Conservation (phyloP, 1,140 invertebrate species). For the Mya arenaria region DNA sequence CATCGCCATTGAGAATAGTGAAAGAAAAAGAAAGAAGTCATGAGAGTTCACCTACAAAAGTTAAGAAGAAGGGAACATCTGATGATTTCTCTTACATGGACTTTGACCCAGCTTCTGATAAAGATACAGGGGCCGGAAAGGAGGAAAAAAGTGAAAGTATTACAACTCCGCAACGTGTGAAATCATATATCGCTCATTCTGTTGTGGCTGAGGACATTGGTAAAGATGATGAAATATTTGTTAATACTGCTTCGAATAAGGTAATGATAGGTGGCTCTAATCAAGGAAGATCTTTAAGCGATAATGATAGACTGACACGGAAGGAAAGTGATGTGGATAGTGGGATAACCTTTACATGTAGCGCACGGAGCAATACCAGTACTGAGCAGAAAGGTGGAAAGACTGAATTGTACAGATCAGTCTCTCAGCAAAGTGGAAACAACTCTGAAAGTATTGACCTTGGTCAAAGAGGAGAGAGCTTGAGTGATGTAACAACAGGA, state of each 20-base stretch:
- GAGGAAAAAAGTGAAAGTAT: not conserved
- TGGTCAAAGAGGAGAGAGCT: not conserved
- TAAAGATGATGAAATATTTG: slow-evolving; percentile 1
- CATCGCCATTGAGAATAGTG: not conserved
- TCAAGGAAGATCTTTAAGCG: not conserved
- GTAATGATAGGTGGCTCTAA: not conserved
- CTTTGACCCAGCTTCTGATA: slow-evolving; percentile 14
- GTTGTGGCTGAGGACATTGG: not conserved
- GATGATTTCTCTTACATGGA: slow-evolving; percentile 53
- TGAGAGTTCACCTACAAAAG: not conserved
- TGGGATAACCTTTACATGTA: no score
- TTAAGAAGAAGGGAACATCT: not conserved
- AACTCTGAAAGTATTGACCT: not conserved
- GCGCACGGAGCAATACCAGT: not conserved
- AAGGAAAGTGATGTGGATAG: no score
- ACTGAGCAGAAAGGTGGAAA: not conserved
- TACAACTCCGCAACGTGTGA: slow-evolving; percentile 11
- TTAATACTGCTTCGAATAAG: not conserved
- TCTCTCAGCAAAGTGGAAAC: not conserved
- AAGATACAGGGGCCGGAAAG: not conserved
- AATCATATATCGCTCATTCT: slow-evolving; percentile 27
- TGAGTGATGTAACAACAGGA: no score
- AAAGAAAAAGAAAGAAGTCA: no score
- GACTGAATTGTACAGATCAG: not conserved
- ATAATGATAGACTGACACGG: not conserved